Evolutionary conservation across 2,888 invertebrate genomes (phyloP), one percentile per base, ranked within the genome.

Genomic region (Athalia cordata): DNA sequence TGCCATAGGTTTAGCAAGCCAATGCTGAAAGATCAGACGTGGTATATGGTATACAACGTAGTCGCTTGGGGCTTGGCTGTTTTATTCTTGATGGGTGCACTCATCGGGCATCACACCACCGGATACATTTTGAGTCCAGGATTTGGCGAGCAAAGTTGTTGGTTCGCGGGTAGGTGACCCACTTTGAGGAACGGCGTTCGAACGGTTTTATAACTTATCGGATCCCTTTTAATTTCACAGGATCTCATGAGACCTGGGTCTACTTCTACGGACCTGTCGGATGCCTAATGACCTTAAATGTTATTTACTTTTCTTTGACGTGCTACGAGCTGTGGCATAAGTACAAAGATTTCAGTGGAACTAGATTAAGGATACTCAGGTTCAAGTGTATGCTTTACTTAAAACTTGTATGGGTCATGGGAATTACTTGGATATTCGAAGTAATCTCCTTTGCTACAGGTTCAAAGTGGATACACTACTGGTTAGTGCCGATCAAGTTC

Each of bases 361-460:
- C 91, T 83, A 92, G 91, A 82, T 83, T 92, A 67, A 91, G 92
- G 84, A 91, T 82, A 0, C 64, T 88, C 45, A 83, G 86, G 62
- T 85, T 85, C 67, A 94, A 94, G 83, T 93, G 94, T 83, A 89
- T 92, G 50, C 88, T 94, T 45, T 95, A 94, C 77, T 85, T 94
- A 4, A 95, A 94, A 87, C 89, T 95, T 78, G 93, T 94, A 82
- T 89, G 94, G 4, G 92, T 95, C 0, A 95, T 94, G 94, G 95
- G 95, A 3, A 91, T 95, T 67, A 92, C 93, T 0, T 95, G 95
- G 95, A 92, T 94, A 81, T 95, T 95, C 83, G 95, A 95, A 89
- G 92, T 95, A 11, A 89, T 92, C 11, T 92, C 92, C 1, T 88
- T 83, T 70, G 85, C 84, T 0, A 83, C 81, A 7, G 84, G 82